Evolutionary conservation across 64 coral and sea anemone species (phyloP).

Genomic region (Porites lutea): DNA sequence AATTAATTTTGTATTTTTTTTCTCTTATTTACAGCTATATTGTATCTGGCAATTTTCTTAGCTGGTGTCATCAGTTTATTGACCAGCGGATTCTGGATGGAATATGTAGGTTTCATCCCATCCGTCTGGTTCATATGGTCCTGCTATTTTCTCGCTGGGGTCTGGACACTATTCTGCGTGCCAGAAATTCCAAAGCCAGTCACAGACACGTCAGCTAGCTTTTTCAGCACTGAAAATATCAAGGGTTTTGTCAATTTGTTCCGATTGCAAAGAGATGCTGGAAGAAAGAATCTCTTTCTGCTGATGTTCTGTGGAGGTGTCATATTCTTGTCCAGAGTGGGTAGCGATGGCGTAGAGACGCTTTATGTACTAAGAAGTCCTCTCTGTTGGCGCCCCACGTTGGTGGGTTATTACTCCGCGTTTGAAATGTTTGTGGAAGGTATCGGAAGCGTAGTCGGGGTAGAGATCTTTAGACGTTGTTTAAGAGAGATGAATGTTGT

Average conservation of each 20-base stretch:
- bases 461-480: conserved; percentile 54
- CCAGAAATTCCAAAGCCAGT: conserved; percentile 59
- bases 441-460: conserved; percentile 70
- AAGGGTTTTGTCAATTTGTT: conserved; percentile 53
- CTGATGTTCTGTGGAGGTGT: conserved; percentile 33
- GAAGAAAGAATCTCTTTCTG: conserved; percentile 53
- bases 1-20: neutral
- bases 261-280: conserved; percentile 20
- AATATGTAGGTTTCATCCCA: conserved; percentile 72
- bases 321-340: neutral
- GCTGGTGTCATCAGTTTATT: conserved; percentile 82
- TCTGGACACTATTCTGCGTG: conserved; percentile 75
- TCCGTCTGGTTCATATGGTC: conserved; percentile 75
- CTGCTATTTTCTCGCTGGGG: conserved; percentile 29
- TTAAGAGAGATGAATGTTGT: conserved; percentile 43
- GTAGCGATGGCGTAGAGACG: conserved; percentile 23
- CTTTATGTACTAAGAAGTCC: conserved; percentile 87
- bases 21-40: conserved; percentile 39
- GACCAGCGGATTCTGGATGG: conserved; percentile 87
- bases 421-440: conserved; percentile 57
- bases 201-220: conserved; percentile 5
- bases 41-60: conserved; percentile 78
- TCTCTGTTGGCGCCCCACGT: conserved; percentile 80
- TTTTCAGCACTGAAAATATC: conserved; percentile 78
- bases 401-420: conserved; percentile 77